Conservation (phyloP, 2,113 vertebrate species). For the Seriola quinqueradiata region DNA sequence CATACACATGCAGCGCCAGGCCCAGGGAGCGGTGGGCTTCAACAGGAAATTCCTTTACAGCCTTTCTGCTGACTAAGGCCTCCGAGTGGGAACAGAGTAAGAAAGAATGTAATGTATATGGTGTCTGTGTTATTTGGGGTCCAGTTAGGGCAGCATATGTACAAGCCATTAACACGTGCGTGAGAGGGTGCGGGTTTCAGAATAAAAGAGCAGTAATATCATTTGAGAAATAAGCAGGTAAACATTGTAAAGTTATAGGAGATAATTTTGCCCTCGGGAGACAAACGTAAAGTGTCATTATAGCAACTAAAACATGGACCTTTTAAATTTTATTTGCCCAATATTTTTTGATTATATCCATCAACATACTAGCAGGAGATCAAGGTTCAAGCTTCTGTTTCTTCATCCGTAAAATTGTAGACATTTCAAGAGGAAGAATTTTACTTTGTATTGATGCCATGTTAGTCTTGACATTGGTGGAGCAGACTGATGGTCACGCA, state of each 20-base stretch:
- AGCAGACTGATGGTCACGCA: neutral
- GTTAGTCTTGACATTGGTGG: conserved; percentile 2
- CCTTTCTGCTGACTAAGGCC: conserved; percentile 81
- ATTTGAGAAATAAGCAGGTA: conserved; percentile 8
- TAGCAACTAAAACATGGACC: neutral
- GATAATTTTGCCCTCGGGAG: neutral
- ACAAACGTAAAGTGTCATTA: neutral
- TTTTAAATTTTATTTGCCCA: neutral
- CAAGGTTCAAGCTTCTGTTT: neutral
- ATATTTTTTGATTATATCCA: neutral
- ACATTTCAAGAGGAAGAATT: neutral
- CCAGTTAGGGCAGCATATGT: conserved; percentile 54
- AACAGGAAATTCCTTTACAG: conserved; percentile 84
- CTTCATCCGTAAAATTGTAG: neutral
- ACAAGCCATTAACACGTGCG: conserved; percentile 50
- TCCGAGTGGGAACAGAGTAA: conserved; percentile 66
- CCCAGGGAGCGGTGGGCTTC: conserved; percentile 71
- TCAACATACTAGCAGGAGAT: neutral
- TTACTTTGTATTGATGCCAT: neutral
- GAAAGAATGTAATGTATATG: conserved; percentile 75
- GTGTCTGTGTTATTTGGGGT: conserved; percentile 60
- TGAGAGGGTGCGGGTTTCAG: neutral
- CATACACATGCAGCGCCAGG: conserved; percentile 29
- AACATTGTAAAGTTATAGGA: neutral
- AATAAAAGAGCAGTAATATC: neutral